Evolutionary conservation across 2,797 vertebrate species (phyloP).

Genomic region (Kryptopterus vitreolus): DNA sequence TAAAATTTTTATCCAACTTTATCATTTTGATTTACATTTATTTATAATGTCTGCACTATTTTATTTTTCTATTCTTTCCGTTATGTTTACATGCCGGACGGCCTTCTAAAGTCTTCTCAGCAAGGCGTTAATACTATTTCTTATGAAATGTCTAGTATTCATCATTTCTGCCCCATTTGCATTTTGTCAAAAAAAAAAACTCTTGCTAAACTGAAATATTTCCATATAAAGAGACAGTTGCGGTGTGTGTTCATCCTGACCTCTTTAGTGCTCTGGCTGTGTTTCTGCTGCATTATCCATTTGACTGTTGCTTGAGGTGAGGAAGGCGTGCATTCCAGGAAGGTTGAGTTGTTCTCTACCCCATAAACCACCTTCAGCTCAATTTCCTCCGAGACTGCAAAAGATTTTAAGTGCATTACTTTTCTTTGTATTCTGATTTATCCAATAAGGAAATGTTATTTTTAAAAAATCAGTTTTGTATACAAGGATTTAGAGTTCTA

Average conservation of each 20-base stretch:
- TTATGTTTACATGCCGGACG: too few species aligned
- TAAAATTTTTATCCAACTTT: too few species aligned
- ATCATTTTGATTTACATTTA: too few species aligned
- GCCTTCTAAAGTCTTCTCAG: too few species aligned
- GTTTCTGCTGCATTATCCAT: conserved; percentile 69
- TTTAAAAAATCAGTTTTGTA: background rate
- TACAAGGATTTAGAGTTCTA: background rate
- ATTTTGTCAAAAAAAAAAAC: background rate
- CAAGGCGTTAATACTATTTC: background rate
- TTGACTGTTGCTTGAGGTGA: conserved; percentile 69
- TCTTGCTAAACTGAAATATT: background rate
- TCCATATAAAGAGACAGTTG: background rate
- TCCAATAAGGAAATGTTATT: too few species aligned
- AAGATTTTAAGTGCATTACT: background rate
- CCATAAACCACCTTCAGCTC: conserved; percentile 75
- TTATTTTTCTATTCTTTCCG: too few species aligned
- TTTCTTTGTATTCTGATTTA: background rate
- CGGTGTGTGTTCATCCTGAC: conserved; percentile 56
- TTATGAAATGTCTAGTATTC: background rate
- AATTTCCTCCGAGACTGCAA: conserved; percentile 55
- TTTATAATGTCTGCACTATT: too few species aligned
- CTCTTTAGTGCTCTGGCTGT: conserved; percentile 59
- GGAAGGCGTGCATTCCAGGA: conserved; percentile 76
- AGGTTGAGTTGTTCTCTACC: conserved; percentile 82
- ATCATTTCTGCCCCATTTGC: background rate